phyloP scores from a whole-genome alignment of 2,797 vertebrate species.

The Fratercula arctica region DNA sequence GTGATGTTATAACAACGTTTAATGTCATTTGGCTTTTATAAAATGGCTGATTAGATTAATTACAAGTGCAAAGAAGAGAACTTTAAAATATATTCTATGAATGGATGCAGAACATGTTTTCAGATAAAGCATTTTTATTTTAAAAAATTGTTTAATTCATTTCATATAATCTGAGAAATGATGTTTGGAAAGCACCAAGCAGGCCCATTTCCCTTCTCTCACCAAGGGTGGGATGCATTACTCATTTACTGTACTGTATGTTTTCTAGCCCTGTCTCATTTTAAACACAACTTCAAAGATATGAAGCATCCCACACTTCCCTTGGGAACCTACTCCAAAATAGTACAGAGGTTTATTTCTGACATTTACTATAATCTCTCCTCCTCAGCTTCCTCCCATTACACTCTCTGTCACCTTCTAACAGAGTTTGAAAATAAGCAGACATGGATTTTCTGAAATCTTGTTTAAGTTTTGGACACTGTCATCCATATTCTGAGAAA shows the following conservation, averaged over 20 bases:
- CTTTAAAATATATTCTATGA: background rate
- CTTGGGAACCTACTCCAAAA: slow-evolving; percentile 29
- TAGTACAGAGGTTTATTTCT: slow-evolving; percentile 30
- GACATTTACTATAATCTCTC: slow-evolving; percentile 21
- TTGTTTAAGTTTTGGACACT: background rate
- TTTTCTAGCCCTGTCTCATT: slow-evolving; percentile 19
- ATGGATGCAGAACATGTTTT: background rate
- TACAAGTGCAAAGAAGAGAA: background rate
- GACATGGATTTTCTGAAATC: background rate
- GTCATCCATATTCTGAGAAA: background rate
- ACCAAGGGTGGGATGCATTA: background rate
- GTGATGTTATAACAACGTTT: background rate
- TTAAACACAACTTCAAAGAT: slow-evolving; percentile 19
- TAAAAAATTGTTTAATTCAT: background rate
- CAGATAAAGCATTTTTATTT: background rate
- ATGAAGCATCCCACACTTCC: slow-evolving; percentile 9
- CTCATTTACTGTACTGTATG: background rate
- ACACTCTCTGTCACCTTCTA: background rate
- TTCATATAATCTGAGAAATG: background rate
- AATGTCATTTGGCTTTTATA: background rate
- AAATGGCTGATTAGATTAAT: background rate
- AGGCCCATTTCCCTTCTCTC: background rate
- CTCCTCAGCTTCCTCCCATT: slow-evolving; percentile 12
- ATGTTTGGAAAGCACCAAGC: background rate
- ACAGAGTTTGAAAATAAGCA: background rate